Base-by-base conservation (phyloP, 2,797 vertebrate genomes). In the Syndactyla subalaris region DNA sequence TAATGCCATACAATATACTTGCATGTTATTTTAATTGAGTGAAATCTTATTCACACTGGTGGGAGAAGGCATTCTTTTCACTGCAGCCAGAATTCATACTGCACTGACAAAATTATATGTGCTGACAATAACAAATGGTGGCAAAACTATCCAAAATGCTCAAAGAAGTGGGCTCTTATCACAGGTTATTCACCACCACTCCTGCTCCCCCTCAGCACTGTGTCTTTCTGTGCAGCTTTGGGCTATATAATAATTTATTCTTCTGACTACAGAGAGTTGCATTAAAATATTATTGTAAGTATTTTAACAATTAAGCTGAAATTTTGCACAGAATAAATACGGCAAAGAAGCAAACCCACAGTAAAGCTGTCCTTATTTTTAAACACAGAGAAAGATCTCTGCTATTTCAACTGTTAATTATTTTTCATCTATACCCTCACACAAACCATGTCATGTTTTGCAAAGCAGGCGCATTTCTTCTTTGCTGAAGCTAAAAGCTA, bases 91-190 rank as follows among this genome's bases (percentile, higher is more conserved):
- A 93, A 92, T 93, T 97, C 91, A 89, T 61, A 94, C 72, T 39
- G 68, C 72, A 87, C 88, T 88, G 85, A 95, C 97, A 97, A 96
- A 98, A 95, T 97, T 96, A 71, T 94, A 91, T 32, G 43, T 92
- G 89, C 95, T 96, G 95, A 96, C 96, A 96, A 88, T 97, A 97
- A 96, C 62, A 92, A 30, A 38, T 39, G 75, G 91, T 84, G 92
- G 96, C 96, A 94, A 84, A 95, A 96, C 96, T 94, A 94, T 73
- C 92, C 86, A 73, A 94, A 92, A 85, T 91, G 77, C 59, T 76
- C 88, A 76, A 80, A 91, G 95, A 93, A 87, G 88, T 43, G 61
- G 71, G 94, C 78, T 97, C 89, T 96, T 92, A 94, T 80, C 93
- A 94, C 89, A 92, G 90, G 91, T 97, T 90, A 91, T 96, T 97